These are phyloP conservation scores for Oxyruncus cristatus DNA, from an alignment of 2,113 vertebrate genomes.

Conservation along the genomic window DNA sequence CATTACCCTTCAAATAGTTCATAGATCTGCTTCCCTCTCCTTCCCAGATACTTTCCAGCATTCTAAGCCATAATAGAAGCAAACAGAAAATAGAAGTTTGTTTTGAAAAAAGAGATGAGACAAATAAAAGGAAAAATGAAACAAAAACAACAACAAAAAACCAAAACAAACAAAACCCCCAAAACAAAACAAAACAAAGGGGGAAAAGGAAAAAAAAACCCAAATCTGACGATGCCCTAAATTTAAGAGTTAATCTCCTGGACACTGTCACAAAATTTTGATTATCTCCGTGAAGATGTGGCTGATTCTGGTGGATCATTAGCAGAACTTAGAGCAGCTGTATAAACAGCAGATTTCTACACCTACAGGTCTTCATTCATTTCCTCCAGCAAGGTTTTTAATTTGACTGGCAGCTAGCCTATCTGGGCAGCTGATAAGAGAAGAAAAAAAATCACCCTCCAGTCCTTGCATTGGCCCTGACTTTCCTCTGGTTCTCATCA, in stretches of 20 bases:
- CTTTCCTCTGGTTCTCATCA: slow-evolving; percentile 25
- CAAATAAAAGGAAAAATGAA: background rate
- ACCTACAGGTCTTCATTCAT: slow-evolving; percentile 36
- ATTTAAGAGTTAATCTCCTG: background rate
- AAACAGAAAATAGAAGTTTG: background rate
- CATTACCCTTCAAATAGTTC: background rate
- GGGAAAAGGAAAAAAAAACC: background rate
- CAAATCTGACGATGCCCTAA: background rate
- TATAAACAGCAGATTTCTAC: slow-evolving; percentile 48
- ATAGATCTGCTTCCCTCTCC: background rate
- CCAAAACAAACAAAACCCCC: too few species aligned
- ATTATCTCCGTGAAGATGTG: background rate
- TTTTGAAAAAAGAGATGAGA: background rate
- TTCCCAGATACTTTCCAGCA: background rate
- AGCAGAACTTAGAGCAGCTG: slow-evolving; percentile 39
- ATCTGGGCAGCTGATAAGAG: slow-evolving; percentile 48
- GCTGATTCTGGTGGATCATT: background rate
- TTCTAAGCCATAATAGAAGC: background rate
- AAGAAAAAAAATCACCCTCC: background rate
- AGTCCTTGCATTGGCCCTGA: background rate
- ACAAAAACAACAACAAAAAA: too few species aligned
- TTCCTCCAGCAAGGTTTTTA: slow-evolving; percentile 39
- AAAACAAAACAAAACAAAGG: too few species aligned
- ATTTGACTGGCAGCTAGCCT: slow-evolving; percentile 53
- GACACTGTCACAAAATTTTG: background rate